Evolutionary conservation across 1,140 invertebrate genomes (phyloP).

Genomic region (Ooceraea biroi): DNA sequence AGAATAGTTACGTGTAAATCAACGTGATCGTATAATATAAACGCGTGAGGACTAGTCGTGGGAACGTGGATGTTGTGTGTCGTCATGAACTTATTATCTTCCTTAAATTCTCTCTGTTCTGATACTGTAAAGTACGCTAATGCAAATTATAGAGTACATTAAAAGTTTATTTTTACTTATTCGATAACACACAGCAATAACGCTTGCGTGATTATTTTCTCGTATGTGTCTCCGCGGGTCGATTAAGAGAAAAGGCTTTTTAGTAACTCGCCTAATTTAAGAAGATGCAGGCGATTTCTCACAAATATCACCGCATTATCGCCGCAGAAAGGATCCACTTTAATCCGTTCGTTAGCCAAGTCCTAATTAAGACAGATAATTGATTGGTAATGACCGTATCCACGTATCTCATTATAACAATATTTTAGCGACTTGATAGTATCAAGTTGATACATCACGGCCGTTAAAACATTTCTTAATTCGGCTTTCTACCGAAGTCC

Average conservation of each 20-base stretch:
- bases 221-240: background rate
- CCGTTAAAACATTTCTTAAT: background rate
- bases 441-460: background rate
- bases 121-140: background rate
- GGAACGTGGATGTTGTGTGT: constrained; percentile 1
- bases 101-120: background rate
- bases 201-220: background rate
- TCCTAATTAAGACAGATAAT: constrained; percentile 41
- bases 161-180: background rate
- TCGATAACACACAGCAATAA: background rate
- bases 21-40: constrained; percentile 4
- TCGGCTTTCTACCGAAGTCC: constrained; percentile 9
- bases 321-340: background rate
- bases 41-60: background rate
- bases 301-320: background rate
- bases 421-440: background rate
- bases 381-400: constrained; percentile 5
- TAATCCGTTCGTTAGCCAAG: background rate
- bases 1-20: constrained; percentile 17
- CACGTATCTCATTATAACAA: constrained; percentile 12
- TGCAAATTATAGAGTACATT: background rate
- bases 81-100: constrained; percentile 9
- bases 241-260: background rate
- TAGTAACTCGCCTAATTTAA: background rate
- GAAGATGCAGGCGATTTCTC: constrained; percentile 18